Evolutionary conservation across 2,888 invertebrate genomes (phyloP).

Genomic region (Candidula unifasciata): DNA sequence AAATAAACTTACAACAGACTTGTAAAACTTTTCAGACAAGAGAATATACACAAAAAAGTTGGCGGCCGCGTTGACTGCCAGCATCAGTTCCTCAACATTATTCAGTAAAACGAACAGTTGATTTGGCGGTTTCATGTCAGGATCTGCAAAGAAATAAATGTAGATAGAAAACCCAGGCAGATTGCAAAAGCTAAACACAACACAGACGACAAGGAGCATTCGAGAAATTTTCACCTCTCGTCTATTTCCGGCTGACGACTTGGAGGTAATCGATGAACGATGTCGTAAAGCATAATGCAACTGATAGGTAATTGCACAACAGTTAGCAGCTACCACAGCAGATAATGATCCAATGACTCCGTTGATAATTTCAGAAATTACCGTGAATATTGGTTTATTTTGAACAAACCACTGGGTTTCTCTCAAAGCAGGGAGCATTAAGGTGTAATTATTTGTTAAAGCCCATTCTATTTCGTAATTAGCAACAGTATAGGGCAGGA

Average conservation of each 20-base stretch:
- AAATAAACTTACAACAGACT: not conserved
- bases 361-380: not conserved
- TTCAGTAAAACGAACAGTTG: not conserved
- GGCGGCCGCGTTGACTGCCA: conserved; percentile 1
- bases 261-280: not conserved
- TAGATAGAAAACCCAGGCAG: not conserved
- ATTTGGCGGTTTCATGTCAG: not conserved
- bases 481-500: not conserved
- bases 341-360: not conserved
- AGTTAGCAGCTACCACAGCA: not conserved
- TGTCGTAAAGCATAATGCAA: not conserved
- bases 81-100: not conserved
- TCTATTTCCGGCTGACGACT: not conserved
- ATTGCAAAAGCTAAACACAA: not conserved
- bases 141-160: not conserved
- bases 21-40: conserved; percentile 1
- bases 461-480: not conserved
- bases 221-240: not conserved
- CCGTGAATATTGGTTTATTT: not conserved
- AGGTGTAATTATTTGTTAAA: not conserved
- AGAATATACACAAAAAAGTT: conserved; percentile 15
- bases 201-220: not conserved
- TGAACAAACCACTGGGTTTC: not conserved
- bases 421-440: not conserved
- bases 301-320: not conserved